Base-by-base conservation (phyloP, 1,140 invertebrate species). In the Hetaerina americana region DNA sequence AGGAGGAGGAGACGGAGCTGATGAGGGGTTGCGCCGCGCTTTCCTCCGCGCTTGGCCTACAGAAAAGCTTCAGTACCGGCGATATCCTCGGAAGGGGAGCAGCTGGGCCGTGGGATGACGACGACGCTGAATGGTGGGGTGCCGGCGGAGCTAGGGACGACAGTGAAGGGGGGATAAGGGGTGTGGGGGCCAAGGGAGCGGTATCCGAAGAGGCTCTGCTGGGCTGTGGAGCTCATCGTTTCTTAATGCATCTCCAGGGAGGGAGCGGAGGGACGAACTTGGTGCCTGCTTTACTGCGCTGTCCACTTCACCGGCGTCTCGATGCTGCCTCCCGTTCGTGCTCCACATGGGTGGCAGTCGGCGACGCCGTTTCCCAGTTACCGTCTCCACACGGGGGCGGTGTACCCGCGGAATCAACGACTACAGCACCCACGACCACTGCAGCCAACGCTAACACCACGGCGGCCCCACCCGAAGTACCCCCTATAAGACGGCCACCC, bases 331-430 rank as follows among this genome's bases (percentile, higher is more conserved):
- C 91, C 0, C 84, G 92, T 0, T 93, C 91, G 0, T 93, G 91
- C 78, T 92, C 91, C 70, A 94, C 91, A 0, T 94, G 92, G 91
- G 92, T 93, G 0, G 92, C 91, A 1, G 90, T 92, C 0, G 89
- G 89, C 0, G 89, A 91, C 75, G 81, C 87, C 22, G 88, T 86
- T 0, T 90, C 88, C 0, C 89, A 91, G 76, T 78, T 91, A 71
- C 90, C 89, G 2, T 90, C 89, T 40, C 89, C 89, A 0, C 89
- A 91, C 74, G 87, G 87, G 25, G 85, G 88, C 71, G 68, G 69
- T 74, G 79, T n/a, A n/a, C n/a, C n/a, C n/a, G n/a, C n/a, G n/a
- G n/a, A n/a, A n/a, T n/a, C n/a, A n/a, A n/a, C n/a, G n/a, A n/a
- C n/a, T n/a, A n/a, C n/a, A n/a, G 66, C 84, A 81, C 75, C 87